Base-by-base conservation (phyloP, 2,888 invertebrate species). In the Lobophora halterata region DNA sequence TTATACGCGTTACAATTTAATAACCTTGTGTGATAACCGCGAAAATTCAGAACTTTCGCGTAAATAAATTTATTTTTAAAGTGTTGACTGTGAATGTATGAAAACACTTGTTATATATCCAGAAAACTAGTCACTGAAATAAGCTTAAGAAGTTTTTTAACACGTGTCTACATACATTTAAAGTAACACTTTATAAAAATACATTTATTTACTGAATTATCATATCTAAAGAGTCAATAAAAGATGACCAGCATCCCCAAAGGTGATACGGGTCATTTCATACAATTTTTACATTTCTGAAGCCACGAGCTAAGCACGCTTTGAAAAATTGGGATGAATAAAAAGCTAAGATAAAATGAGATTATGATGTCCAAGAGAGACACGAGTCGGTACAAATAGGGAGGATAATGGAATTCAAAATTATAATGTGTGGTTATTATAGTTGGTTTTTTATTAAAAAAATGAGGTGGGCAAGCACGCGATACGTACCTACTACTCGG, bases 271-370 rank as follows among this genome's bases (percentile, higher is more conserved):
- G 64, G 48, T 50, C 46, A 48, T 28, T 19, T 48, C 58, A 54
- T 56, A 41, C 41, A 46, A 54, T 65, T 65, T 69, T 62, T 65
- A 44, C 43, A 43, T 49, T 56, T 56, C 55, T 55, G 56, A 49
- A 13, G 47, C 41, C 51, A 51, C 71, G 66, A 58, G 69, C 18
- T 53, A 8, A 43, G 53, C 71, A 65, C 69, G 55, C 66, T 63
- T 36, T 49, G 32, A 44, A 20, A 30, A 42, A 36, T 40, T 37
- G 28, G 28, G 39, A 50, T 37, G 37, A 38, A 46, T 46, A 41
- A 40, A 36, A 46, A 47, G n/a, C n/a, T 34, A 34, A 38, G 42
- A 38, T 46, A 24, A 40, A 44, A 49, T 44, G 39, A 48, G 31
- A 46, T 46, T 26, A 43, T 33, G 27, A 41, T 47, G 49, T 52